Evolutionary conservation across 2,888 invertebrate genomes (phyloP).

Genomic region (Ochropacha duplaris): DNA sequence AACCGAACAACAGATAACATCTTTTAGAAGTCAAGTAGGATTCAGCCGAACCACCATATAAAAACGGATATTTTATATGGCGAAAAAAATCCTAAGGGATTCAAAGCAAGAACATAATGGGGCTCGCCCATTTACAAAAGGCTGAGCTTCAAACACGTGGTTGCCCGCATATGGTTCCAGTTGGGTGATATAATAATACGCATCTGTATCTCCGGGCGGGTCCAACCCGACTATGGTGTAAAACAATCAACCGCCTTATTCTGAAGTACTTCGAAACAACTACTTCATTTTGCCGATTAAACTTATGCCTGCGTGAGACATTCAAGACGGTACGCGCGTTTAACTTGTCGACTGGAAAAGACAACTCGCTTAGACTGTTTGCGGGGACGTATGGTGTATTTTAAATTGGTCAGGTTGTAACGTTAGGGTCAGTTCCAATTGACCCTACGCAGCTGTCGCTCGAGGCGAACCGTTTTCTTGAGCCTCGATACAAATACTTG

Average conservation of each 20-base stretch:
- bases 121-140: slow-evolving; percentile 42
- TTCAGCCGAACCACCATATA: slow-evolving; percentile 3
- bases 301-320: slow-evolving; percentile 34
- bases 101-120: slow-evolving; percentile 24
- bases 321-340: slow-evolving; percentile 45
- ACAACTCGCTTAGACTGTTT: slow-evolving; percentile 14
- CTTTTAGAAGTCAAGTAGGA: slow-evolving; percentile 23
- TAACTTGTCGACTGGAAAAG: slow-evolving; percentile 41
- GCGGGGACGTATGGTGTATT: slow-evolving; percentile 24
- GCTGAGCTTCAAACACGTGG: slow-evolving; percentile 57
- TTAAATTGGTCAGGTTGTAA: slow-evolving; percentile 56
- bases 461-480: slow-evolving; percentile 57
- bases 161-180: slow-evolving; percentile 65
- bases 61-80: slow-evolving; percentile 18
- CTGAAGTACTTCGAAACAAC: slow-evolving; percentile 26
- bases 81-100: slow-evolving; percentile 46
- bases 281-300: slow-evolving; percentile 37
- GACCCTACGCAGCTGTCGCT: slow-evolving; percentile 72
- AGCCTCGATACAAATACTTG: slow-evolving; percentile 49
- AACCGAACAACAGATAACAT: slow-evolving; percentile 11
- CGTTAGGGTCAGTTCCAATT: slow-evolving; percentile 74
- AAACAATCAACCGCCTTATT: slow-evolving; percentile 21
- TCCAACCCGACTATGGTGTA: slow-evolving; percentile 22
- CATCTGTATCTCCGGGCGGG: slow-evolving; percentile 52
- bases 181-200: slow-evolving; percentile 44